Evolutionary conservation across 2,888 invertebrate species (phyloP), one percentile per base, ranked within the genome.

Genomic region (Conchocele bisecta): DNA sequence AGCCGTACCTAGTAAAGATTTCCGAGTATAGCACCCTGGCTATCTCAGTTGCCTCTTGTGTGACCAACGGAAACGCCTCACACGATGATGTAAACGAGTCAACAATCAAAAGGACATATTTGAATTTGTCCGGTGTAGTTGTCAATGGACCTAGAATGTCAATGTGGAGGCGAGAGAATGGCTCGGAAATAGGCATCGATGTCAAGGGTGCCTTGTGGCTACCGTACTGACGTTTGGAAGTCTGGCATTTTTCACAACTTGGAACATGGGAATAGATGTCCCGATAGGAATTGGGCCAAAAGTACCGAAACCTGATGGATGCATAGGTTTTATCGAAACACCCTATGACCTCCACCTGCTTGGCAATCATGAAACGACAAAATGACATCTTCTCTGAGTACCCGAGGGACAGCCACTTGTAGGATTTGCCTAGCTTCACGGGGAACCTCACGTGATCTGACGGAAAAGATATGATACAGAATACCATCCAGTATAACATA

Each of bases 1-100:
- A 58, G 13, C 78, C 78, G 53, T 74, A 81, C 0, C 77, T 29
- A 20, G 73, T 53, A 42, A 81, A 69, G 3, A 81, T 72, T 33
- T 81, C 70, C 9, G 44, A 37, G 37, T 69, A 68, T 13, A 79
- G 28, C n/a, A 72, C 60, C 17, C 59, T 33, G 1, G 79, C 79
- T 17, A 77, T 57, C 56, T 74, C 77, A 22, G 44, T 41, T 15
- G 76, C 66, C 33, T 69, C 72, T 37, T 64, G 63, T 15, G 67
- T 67, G 33, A 39, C 46, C 31, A 76, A 15, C 31, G 33, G 51
- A 51, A 51, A 51, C 20, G 33, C 17, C 17, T 51, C 51, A 39
- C 51, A 51, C 74, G 67, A 75, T 9, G 33, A 29, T 26, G 69
- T 54, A n/a, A 54, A 48, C 28, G 46, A 24, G 44, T 60, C 58